phyloP scores from a whole-genome alignment of 2,888 invertebrate genomes.

The Octonoba sinensis region DNA sequence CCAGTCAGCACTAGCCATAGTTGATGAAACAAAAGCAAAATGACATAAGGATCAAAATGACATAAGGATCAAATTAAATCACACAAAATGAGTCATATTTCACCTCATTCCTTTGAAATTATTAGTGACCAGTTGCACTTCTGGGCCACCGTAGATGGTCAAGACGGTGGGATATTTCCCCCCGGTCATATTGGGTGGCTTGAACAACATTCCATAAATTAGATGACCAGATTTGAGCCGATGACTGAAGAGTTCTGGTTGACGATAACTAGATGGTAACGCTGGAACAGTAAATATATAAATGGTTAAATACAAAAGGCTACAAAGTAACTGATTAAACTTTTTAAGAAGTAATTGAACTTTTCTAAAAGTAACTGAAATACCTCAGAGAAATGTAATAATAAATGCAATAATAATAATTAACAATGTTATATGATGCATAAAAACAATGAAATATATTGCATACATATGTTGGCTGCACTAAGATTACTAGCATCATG shows the following conservation, averaged over 20 bases:
- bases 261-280: conserved; percentile 41
- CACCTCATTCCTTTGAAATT: conserved; percentile 82
- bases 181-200: conserved; percentile 74
- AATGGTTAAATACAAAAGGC: neutral
- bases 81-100: conserved; percentile 41
- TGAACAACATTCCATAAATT: conserved; percentile 90
- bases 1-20: no score
- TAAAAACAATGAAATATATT: no score
- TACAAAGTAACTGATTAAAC: no score
- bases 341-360: no score
- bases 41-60: no score
- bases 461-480: no score
- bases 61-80: neutral
- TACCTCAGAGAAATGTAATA: no score
- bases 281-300: conserved; percentile 14
- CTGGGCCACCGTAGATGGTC: conserved; percentile 98
- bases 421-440: no score
- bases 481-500: no score
- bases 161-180: conserved; percentile 90
- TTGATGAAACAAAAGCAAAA: no score
- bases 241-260: conserved; percentile 82
- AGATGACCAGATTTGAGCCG: conserved; percentile 79
- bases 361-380: no score
- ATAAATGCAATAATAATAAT: no score
- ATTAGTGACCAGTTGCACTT: conserved; percentile 97